phyloP scores from a whole-genome alignment of 2,888 invertebrate species.

The Andricus quercusramuli region DNA sequence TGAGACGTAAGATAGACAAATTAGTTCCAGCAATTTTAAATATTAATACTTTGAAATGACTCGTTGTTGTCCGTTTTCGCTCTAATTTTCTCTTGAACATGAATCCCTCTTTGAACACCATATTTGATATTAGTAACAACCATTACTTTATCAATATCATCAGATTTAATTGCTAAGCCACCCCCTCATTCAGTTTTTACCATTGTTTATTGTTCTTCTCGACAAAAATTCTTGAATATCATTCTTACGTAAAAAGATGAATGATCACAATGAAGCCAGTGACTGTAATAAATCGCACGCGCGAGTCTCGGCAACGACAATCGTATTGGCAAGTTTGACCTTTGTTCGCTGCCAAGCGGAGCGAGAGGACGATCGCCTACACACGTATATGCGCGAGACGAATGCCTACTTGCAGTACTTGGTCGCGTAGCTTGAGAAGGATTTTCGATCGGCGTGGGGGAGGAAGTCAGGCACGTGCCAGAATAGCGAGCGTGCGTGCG shows the following conservation, averaged over 20 bases:
- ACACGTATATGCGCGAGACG: constrained; percentile 27
- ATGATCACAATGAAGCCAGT: constrained; percentile 5
- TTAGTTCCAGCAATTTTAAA: too few species aligned
- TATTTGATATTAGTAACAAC: too few species aligned
- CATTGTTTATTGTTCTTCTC: background rate
- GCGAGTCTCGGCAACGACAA: background rate
- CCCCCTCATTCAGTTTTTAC: background rate
- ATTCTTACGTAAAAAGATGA: constrained; percentile 12
- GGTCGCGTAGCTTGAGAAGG: constrained; percentile 28
- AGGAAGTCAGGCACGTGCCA: constrained; percentile 71
- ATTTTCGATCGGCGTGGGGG: constrained; percentile 42
- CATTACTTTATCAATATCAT: too few species aligned
- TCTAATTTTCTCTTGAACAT: too few species aligned
- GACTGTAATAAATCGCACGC: constrained; percentile 27
- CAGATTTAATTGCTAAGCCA: background rate
- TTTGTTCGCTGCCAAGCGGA: constrained; percentile 40
- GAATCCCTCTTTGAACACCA: too few species aligned
- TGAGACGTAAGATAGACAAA: too few species aligned
- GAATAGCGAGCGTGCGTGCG: constrained; percentile 70
- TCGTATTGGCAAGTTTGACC: constrained; percentile 34
- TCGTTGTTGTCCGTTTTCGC: too few species aligned
- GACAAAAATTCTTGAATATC: background rate
- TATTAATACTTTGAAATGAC: too few species aligned
- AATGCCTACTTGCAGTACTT: constrained; percentile 32
- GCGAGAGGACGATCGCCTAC: constrained; percentile 30